These are phyloP conservation scores for Chroicocephalus ridibundus DNA, from an alignment of 2,113 vertebrate species.

Conservation along the genomic window DNA sequence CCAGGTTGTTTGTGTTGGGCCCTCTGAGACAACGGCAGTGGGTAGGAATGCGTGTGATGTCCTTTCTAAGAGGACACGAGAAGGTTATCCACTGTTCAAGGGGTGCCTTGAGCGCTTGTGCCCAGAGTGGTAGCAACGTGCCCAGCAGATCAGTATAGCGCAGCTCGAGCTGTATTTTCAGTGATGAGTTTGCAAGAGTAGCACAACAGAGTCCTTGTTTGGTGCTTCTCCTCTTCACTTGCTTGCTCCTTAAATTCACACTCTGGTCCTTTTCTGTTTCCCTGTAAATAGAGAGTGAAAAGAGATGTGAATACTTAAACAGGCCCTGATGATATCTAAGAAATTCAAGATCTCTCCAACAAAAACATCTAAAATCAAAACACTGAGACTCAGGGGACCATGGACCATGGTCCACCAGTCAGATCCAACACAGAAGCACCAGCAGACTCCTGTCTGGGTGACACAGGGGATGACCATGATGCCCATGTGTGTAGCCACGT, in stretches of 20 bases:
- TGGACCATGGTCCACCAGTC: background rate
- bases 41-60: background rate
- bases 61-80: background rate
- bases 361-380: background rate
- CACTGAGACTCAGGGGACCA: background rate
- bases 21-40: background rate
- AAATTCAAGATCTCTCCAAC: background rate
- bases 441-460: background rate
- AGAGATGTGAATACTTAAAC: background rate
- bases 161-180: background rate
- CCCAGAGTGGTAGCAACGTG: background rate
- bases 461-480: background rate
- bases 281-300: background rate
- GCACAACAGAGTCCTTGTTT: background rate
- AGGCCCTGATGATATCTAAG: background rate
- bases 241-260: background rate
- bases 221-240: background rate
- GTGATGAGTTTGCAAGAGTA: background rate
- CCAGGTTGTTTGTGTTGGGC: background rate
- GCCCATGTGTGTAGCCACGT: background rate
- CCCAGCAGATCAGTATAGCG: background rate
- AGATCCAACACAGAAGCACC: background rate
- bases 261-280: background rate
- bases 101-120: background rate
- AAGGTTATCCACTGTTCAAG: fast-evolving